phyloP scores from a whole-genome alignment of 2,888 invertebrate species.

The Torymus aiolomorphi region DNA sequence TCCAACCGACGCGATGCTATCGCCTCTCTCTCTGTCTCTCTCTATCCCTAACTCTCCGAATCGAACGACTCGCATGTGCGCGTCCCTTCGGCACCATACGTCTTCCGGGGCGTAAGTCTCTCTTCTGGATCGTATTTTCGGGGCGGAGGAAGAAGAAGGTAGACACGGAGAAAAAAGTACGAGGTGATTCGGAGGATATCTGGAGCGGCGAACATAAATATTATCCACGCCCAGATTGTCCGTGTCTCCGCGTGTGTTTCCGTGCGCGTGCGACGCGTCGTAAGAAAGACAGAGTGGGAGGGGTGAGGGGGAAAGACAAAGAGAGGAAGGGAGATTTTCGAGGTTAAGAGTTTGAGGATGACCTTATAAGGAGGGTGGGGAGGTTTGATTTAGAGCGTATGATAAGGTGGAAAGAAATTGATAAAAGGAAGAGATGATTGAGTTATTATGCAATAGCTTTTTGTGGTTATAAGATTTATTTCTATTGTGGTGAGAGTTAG shows the following conservation, averaged over 20 bases:
- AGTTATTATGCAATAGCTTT: no score
- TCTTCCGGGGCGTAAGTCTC: constrained; percentile 8
- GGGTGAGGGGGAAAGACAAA: no score
- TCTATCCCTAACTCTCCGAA: constrained; percentile 42
- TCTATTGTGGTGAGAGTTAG: no score
- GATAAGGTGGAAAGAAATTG: no score
- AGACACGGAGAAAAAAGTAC: constrained; percentile 30
- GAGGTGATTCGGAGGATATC: constrained; percentile 52
- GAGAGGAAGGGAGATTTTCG: no score
- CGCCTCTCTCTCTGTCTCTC: constrained; percentile 8
- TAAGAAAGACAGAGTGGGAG: no score
- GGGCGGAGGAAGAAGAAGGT: constrained; percentile 8
- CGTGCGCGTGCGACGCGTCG: not conserved
- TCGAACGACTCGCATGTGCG: constrained; percentile 32
- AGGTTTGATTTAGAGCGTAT: no score
- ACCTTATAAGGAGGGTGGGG: no score
- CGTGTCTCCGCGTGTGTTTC: not conserved
- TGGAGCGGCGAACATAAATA: constrained; percentile 64
- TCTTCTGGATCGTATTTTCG: constrained; percentile 29
- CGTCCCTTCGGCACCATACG: constrained; percentile 9
- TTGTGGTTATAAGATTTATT: no score
- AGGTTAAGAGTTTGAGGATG: no score
- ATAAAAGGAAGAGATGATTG: no score
- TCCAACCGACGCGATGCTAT: constrained; percentile 40
- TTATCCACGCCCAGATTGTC: constrained; percentile 64